phyloP scores from a whole-genome alignment of 2,113 vertebrate species.

The mouse (Mus musculus) region DNA sequence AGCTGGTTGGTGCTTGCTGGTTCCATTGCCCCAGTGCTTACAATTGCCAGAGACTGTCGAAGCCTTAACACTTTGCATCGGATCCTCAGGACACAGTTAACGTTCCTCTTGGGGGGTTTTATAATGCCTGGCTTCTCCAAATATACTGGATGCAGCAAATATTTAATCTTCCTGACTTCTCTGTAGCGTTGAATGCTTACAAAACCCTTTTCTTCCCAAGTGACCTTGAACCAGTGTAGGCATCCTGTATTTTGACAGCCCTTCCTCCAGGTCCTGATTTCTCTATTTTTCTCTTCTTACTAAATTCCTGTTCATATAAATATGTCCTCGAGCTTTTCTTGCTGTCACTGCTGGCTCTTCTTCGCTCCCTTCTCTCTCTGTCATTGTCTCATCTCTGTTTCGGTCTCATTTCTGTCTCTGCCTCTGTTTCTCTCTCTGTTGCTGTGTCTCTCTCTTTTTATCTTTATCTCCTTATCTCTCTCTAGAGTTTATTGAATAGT shows the following conservation, averaged over 20 bases:
- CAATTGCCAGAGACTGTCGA: not conserved
- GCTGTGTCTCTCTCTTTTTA: not conserved
- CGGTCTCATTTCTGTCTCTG: not conserved
- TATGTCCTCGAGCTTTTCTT: not conserved
- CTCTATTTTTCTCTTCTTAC: not conserved
- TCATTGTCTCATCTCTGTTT: not conserved
- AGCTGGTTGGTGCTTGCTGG: conserved; percentile 54
- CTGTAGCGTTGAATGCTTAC: not conserved
- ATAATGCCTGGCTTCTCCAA: not conserved
- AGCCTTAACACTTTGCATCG: conserved; percentile 38
- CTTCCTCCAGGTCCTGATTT: not conserved
- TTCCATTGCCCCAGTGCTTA: not conserved
- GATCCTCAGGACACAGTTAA: not conserved
- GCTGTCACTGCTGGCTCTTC: not conserved
- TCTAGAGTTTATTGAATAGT: not conserved
- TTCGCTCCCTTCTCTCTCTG: not conserved
- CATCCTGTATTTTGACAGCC: not conserved
- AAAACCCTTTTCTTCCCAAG: not conserved
- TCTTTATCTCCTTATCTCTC: not conserved
- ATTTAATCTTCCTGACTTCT: not conserved
- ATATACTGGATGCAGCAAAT: not conserved
- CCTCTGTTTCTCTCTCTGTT: not conserved
- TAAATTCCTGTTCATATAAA: not conserved
- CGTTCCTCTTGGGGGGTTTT: not conserved
- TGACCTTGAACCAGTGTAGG: not conserved